Evolutionary conservation across 1,140 invertebrate genomes (phyloP).

Genomic region (Drosophila punjabiensis): DNA sequence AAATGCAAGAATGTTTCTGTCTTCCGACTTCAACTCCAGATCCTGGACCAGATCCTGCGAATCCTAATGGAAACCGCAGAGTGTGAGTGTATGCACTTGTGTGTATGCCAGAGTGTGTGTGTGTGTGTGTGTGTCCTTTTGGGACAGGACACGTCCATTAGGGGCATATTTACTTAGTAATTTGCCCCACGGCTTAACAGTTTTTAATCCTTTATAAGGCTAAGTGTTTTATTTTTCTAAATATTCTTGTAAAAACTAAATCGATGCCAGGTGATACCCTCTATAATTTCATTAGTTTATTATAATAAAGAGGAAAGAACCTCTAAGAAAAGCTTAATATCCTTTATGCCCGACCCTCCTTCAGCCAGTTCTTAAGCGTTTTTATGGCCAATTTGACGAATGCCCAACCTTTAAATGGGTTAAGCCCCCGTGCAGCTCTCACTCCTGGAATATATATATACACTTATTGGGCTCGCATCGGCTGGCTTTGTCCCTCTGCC

Average conservation of each 20-base stretch:
- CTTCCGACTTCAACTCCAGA: conserved; percentile 29
- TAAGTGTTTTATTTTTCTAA: background rate
- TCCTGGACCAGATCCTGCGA: conserved; percentile 16
- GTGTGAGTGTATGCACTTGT: background rate
- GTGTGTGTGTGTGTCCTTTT: conserved; percentile 12
- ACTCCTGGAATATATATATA: conserved; percentile 9
- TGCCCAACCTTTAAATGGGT: conserved; percentile 71
- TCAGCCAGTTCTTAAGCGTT: conserved; percentile 59
- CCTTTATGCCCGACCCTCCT: conserved; percentile 16
- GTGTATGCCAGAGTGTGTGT: background rate
- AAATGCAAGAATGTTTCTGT: conserved; percentile 29
- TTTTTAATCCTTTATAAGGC: conserved; percentile 26
- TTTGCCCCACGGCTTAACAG: conserved; percentile 45
- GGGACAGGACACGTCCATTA: conserved; percentile 33
- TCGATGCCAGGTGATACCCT: background rate
- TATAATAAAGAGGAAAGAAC: background rate
- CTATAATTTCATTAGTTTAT: background rate
- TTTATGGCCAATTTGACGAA: conserved; percentile 80
- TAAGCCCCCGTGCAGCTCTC: conserved; percentile 48
- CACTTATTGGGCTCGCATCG: conserved; percentile 29
- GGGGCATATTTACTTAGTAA: conserved; percentile 49
- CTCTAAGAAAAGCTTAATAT: background rate
- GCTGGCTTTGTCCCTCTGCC: conserved; percentile 38
- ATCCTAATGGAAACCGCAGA: conserved; percentile 34
- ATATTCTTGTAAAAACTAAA: background rate